Conservation (phyloP, 2,797 vertebrate genomes). For the Poecilia picta region DNA sequence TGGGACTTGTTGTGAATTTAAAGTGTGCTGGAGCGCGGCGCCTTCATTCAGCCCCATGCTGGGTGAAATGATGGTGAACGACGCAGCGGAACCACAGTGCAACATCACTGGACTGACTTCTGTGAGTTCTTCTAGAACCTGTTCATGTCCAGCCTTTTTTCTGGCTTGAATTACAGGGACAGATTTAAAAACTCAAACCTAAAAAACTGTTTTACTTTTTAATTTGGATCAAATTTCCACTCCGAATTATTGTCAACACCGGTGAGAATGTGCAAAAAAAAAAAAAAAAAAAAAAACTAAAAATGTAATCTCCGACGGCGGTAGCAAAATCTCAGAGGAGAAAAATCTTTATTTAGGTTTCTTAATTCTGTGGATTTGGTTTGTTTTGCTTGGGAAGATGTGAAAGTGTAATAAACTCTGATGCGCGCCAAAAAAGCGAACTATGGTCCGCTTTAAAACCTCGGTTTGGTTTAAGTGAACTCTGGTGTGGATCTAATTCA, state of each 20-base stretch:
- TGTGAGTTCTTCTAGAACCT: constrained; percentile 79
- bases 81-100: constrained; percentile 82
- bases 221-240: constrained; percentile 2
- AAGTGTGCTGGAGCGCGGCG: constrained; percentile 89
- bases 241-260: neutral
- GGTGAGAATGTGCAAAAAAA: neutral
- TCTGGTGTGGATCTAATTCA: too few species aligned
- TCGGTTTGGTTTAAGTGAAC: too few species aligned
- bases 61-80: constrained; percentile 85
- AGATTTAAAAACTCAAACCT: neutral
- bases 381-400: too few species aligned
- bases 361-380: neutral
- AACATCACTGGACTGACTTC: constrained; percentile 85
- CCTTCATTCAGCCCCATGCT: constrained; percentile 79
- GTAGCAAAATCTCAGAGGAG: neutral
- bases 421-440: too few species aligned
- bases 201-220: neutral
- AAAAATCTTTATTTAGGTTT: neutral
- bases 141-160: neutral
- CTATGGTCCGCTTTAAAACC: too few species aligned
- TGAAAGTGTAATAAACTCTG: too few species aligned
- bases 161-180: constrained; percentile 1
- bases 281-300: neutral
- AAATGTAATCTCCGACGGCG: neutral
- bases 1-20: constrained; percentile 40